Percentiles rank a stretch among this genome's conserved stretches.
Evolutionary conservation across 2,113 vertebrate species (phyloP).

Genomic region (Synodontis membranacea): DNA sequence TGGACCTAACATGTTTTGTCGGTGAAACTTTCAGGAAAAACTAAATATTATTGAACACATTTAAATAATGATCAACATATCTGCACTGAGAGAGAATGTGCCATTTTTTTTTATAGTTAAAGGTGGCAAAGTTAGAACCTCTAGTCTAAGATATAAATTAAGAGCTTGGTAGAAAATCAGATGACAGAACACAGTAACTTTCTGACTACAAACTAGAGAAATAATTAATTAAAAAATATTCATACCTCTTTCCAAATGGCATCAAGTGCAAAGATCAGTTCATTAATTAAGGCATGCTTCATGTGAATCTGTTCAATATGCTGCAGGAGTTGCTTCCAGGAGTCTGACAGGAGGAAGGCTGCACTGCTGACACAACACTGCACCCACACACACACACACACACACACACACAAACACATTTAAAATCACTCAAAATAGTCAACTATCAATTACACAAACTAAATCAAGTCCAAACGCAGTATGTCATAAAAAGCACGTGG

Average conservation of each 20-base stretch:
- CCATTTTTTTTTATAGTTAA: background rate
- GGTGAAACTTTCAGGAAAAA: background rate
- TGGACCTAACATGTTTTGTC: background rate
- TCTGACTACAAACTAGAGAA: background rate
- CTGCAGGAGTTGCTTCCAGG: slow-evolving; percentile 67
- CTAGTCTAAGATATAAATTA: background rate
- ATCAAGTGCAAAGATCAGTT: slow-evolving; percentile 41
- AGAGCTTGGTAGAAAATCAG: background rate
- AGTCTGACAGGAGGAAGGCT: slow-evolving; percentile 67
- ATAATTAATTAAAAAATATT: background rate
- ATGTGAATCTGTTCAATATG: slow-evolving; percentile 69
- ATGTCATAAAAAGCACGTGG: background rate
- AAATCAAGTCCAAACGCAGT: background rate
- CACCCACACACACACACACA: slow-evolving; percentile 31
- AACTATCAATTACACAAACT: background rate
- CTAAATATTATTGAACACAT: background rate
- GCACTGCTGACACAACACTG: slow-evolving; percentile 75
- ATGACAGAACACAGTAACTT: background rate
- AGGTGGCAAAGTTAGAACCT: background rate
- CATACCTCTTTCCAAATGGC: slow-evolving; percentile 30
- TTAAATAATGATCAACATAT: background rate
- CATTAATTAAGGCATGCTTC: slow-evolving; percentile 62
- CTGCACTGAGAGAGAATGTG: background rate
- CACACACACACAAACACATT: background rate
- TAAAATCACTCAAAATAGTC: background rate